Evolutionary conservation across 2,113 vertebrate genomes (phyloP).

Genomic region (Glaucidium brasilianum): DNA sequence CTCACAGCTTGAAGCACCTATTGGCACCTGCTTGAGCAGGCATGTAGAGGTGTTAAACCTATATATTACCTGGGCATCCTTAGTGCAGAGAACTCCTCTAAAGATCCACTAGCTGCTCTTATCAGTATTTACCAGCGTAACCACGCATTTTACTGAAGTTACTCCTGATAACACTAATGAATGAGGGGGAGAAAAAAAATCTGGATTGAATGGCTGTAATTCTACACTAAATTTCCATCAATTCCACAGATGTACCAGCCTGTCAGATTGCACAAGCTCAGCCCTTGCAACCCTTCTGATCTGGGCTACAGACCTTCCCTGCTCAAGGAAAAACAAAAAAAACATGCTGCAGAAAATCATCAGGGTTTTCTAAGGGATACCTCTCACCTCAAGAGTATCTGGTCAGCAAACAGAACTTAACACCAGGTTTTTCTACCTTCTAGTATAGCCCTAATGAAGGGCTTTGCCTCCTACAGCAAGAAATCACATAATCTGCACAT

Average conservation of each 20-base stretch:
- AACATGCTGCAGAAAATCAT: background rate
- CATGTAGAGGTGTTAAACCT: accelerated
- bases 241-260: background rate
- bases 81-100: background rate
- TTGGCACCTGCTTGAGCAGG: background rate
- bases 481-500: background rate
- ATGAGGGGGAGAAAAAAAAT: background rate
- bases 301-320: background rate
- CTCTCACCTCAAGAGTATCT: background rate
- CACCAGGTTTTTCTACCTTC: background rate
- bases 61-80: background rate
- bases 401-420: background rate
- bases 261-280: background rate
- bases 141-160: background rate
- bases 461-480: background rate
- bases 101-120: background rate
- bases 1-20: background rate
- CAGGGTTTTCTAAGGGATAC: background rate
- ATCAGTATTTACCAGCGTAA: background rate
- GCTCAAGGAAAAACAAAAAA: background rate
- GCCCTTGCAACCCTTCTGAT: background rate
- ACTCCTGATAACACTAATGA: background rate
- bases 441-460: background rate
- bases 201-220: background rate
- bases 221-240: background rate